These are phyloP conservation scores for Agrochola lychnidis DNA, from an alignment of 2,888 invertebrate species.

Conservation along the genomic window DNA sequence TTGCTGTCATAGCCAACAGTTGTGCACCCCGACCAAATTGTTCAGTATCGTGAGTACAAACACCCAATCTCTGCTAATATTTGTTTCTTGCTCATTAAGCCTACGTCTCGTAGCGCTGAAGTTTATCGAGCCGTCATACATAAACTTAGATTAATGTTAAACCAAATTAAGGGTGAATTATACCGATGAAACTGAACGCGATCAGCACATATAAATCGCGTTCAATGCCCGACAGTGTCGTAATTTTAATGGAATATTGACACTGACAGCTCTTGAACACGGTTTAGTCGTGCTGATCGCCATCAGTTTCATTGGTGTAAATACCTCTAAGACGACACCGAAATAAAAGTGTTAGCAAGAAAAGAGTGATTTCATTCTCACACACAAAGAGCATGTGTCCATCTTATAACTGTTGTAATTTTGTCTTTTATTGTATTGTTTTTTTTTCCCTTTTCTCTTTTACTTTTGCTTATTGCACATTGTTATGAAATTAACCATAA, in stretches of 20 bases:
- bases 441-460: no score
- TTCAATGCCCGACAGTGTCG: background rate
- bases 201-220: background rate
- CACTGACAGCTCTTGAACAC: background rate
- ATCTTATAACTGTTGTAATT: no score
- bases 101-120: background rate
- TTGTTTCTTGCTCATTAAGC: background rate
- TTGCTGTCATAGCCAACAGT: background rate
- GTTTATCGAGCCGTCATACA: background rate
- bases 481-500: no score
- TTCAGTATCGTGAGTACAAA: background rate
- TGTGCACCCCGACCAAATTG: background rate
- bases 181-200: background rate
- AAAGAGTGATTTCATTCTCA: no score
- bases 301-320: background rate
- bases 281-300: background rate
- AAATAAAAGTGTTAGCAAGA: no score
- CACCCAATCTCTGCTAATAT: background rate
- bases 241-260: conserved; percentile 3
- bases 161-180: conserved; percentile 20
- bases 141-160: conserved; percentile 17
- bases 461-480: no score
- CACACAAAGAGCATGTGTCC: no score
- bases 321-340: background rate
- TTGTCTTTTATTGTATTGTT: no score